These are phyloP conservation scores for Magallana angulata DNA, from an alignment of 1,140 invertebrate species.

Conservation along the genomic window DNA sequence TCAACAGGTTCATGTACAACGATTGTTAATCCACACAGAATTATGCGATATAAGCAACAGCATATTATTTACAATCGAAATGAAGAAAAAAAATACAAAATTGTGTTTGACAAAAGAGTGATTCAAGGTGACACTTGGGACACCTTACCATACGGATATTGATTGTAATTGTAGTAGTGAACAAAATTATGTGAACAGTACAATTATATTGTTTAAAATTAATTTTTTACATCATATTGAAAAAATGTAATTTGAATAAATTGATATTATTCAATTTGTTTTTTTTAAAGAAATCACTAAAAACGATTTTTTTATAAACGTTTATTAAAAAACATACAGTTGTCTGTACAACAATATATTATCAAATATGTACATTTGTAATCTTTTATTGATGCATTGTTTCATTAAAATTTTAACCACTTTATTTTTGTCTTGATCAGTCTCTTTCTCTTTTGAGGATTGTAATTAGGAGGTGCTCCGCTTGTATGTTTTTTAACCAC, in stretches of 20 bases:
- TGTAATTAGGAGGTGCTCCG: neutral
- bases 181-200: too few species aligned
- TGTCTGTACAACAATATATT: neutral
- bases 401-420: conserved; percentile 33
- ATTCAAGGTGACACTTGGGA: conserved; percentile 38
- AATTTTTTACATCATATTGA: neutral
- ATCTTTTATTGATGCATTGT: neutral
- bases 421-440: conserved; percentile 8
- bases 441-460: neutral
- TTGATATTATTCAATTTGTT: neutral
- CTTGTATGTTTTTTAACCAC: neutral
- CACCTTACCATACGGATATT: conserved; percentile 56
- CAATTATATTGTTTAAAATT: neutral
- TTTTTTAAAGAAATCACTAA: neutral
- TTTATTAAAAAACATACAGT: neutral
- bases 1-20: conserved; percentile 6
- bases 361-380: neutral
- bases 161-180: neutral
- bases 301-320: neutral
- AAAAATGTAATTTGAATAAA: neutral
- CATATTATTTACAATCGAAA: conserved; percentile 43
- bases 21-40: conserved; percentile 51
- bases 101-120: conserved; percentile 54
- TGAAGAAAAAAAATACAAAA: conserved; percentile 52
- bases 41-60: conserved; percentile 45